A percentile compares a stretch with the other conserved stretches of the same genome.
phyloP scores from a whole-genome alignment of 2,113 vertebrate genomes.

The Sapayoa aenigma region DNA sequence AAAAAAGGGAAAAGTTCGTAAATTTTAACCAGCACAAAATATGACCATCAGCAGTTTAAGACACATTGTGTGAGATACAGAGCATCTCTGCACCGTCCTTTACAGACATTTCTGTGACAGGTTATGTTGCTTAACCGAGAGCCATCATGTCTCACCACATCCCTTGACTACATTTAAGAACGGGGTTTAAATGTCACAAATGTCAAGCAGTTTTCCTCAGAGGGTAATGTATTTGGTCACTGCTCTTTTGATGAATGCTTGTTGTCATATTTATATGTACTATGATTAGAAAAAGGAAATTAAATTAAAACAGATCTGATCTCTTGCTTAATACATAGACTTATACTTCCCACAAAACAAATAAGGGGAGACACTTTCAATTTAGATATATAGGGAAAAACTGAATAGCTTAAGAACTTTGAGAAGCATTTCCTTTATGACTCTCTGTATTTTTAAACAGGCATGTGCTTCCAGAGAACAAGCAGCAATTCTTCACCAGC shows the following conservation, averaged over 20 bases:
- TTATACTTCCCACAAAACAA: conserved; percentile 20
- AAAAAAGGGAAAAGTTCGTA: background rate
- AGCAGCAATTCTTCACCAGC: background rate
- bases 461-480: background rate
- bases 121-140: background rate
- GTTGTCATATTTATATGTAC: background rate
- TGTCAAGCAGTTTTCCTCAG: background rate
- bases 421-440: background rate
- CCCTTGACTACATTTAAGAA: background rate
- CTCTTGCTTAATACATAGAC: background rate
- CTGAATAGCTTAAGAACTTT: background rate
- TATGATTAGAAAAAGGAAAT: background rate
- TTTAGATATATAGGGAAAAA: background rate
- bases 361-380: conserved; percentile 29
- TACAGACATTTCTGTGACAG: background rate
- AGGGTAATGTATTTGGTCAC: background rate
- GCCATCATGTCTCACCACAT: background rate
- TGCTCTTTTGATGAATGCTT: background rate
- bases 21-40: background rate
- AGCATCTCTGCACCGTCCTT: background rate
- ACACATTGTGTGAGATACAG: background rate
- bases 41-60: background rate
- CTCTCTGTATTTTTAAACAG: background rate
- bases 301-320: background rate
- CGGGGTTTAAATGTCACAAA: background rate